Percentiles rank a stretch among this genome's conserved stretches.
Evolutionary conservation across 2,113 vertebrate species (phyloP).

Genomic region (Oplegnathus fasciatus): DNA sequence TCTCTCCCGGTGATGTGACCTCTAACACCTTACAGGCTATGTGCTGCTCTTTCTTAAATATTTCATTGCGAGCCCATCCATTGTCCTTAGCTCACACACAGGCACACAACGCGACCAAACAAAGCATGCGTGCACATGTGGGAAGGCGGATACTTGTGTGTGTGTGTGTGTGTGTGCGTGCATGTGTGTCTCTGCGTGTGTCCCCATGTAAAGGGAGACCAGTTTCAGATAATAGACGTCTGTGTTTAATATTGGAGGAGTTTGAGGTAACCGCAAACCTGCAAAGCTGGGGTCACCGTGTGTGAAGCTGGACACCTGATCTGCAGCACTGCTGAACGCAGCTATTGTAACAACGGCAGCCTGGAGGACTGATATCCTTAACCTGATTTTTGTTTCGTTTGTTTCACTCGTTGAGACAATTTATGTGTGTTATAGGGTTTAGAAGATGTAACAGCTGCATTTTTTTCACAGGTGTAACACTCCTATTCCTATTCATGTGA

Average conservation of each 20-base stretch:
- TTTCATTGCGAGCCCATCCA: conserved; percentile 67
- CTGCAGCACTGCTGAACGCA: conserved; percentile 54
- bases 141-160: neutral
- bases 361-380: conserved; percentile 41
- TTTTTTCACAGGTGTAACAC: neutral
- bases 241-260: conserved; percentile 86
- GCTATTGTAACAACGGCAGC: conserved; percentile 45
- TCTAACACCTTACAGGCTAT: conserved; percentile 55
- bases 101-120: conserved; percentile 22
- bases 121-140: neutral
- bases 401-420: neutral
- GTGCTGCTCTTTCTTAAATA: conserved; percentile 69
- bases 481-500: neutral
- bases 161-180: conserved; percentile 15
- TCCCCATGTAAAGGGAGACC: conserved; percentile 80
- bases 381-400: conserved; percentile 63
- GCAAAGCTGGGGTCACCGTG: conserved; percentile 73
- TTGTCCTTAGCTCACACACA: conserved; percentile 68
- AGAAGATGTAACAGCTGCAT: neutral
- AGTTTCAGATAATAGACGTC: conserved; percentile 77
- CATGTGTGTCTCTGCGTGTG: conserved; percentile 47
- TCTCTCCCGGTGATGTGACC: conserved; percentile 40
- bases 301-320: conserved; percentile 79
- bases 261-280: conserved; percentile 83
- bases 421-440: neutral